Evolutionary conservation across 2,888 invertebrate species (phyloP), one percentile per base, ranked within the genome.

Genomic region (Gibbula magus): DNA sequence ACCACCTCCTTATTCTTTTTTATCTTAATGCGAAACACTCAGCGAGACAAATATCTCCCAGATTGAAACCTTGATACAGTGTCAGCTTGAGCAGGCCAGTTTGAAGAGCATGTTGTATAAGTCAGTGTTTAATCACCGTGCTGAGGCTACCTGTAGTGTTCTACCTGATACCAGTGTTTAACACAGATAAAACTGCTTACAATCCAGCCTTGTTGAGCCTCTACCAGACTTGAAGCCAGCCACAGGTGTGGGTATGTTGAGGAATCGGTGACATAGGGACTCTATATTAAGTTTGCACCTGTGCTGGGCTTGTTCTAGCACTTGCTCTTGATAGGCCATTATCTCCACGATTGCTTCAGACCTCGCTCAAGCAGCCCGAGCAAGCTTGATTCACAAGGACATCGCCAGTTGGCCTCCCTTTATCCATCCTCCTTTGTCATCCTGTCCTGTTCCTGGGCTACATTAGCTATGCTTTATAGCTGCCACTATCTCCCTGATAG

Each of bases 141-240:
- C 39, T 39, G 70, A 20, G 35, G 39, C 39, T 32, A 39, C 39
- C 70, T 70, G 35, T n/a, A 32, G 32, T 70, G 32, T 70, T 39
- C 35, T 39, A 70, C 35, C 70, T 70, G 70, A 70, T 70, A 70
- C 39, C 70, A 70, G 70, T 70, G 70, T 70, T 70, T 39, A 35
- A 70, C 70, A 70, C 39, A 70, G 70, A 70, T 70, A 70, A 70
- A 32, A 70, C 70, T 29, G 61, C 61, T 61, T 61, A 16, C 25
- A 16, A 61, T 61, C 29, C 29, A 18, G 61, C 61, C 70, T 39
- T 39, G 39, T 70, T 70, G 70, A 70, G 70, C 16, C 70, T 70
- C 70, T 29, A 29, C 25, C 25, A 61, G 70, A 35, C 35, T 13
- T 70, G 70, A 32, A n/a, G 70, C 20, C 18, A 39, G 10, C 70